Percentiles rank a stretch among this genome's conserved stretches.
Conservation (phyloP, 2,797 vertebrate species). For the Onychomys leucogaster region DNA sequence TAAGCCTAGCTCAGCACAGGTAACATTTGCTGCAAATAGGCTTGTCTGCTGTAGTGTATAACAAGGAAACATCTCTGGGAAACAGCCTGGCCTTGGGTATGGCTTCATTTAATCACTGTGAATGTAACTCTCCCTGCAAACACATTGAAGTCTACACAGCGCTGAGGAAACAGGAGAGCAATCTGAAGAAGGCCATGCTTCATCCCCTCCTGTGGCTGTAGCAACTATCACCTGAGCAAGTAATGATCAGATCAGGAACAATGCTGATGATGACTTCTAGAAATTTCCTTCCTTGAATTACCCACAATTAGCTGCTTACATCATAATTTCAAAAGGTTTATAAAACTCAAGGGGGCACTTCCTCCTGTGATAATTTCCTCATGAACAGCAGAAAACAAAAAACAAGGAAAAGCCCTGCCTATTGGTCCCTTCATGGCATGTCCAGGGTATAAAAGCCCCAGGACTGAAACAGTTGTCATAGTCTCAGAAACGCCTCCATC, state of each 20-base stretch:
- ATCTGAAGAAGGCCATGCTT: neutral
- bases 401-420: neutral
- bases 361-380: neutral
- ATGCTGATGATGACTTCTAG: neutral
- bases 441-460: constrained; percentile 24
- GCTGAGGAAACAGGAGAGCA: neutral
- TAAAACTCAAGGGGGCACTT: neutral
- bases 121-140: neutral
- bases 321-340: neutral
- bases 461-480: neutral
- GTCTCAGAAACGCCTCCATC: neutral
- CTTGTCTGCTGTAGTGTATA: neutral
- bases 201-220: neutral
- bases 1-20: neutral
- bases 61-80: too few species aligned
- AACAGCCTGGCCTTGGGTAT: too few species aligned
- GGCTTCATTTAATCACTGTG: neutral
- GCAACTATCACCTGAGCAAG: neutral
- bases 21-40: neutral
- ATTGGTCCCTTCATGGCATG: neutral
- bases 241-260: neutral
- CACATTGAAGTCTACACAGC: too few species aligned
- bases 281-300: neutral
- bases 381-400: neutral
- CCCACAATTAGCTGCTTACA: constrained; percentile 25